These are phyloP conservation scores for Porites cylindrica DNA, from an alignment of 92 coral and sea anemone genomes.

Conservation along the genomic window DNA sequence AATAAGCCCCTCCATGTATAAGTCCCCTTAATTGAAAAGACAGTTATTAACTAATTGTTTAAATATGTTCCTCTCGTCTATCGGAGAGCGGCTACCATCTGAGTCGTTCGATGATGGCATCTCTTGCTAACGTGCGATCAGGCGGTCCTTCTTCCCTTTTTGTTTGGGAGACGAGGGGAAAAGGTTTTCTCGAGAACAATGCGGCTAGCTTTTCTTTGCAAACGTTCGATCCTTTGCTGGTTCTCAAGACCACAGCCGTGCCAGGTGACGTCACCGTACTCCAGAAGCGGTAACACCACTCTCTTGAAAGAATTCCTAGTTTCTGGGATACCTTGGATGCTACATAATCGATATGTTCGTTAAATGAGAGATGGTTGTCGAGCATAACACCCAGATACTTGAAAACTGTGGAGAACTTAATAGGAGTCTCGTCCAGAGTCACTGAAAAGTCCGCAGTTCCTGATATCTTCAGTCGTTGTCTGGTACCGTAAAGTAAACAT, in stretches of 20 bases:
- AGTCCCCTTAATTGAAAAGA: too few species aligned
- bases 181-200: background rate
- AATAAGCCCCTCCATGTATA: too few species aligned
- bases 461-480: background rate
- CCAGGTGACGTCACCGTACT: conserved; percentile 23
- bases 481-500: background rate
- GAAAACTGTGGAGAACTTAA: background rate
- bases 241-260: conserved; percentile 12
- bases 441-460: background rate
- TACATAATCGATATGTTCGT: background rate
- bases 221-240: background rate
- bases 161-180: too few species aligned
- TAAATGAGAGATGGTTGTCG: too few species aligned
- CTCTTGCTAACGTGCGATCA: too few species aligned
- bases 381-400: background rate
- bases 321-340: conserved; percentile 10
- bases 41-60: too few species aligned
- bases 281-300: background rate
- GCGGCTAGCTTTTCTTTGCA: conserved; percentile 2
- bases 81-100: too few species aligned
- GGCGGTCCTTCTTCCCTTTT: too few species aligned
- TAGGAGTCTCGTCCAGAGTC: too few species aligned
- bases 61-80: too few species aligned
- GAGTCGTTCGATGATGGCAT: too few species aligned
- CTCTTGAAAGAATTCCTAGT: conserved; percentile 19